A percentile compares a stretch with the other conserved stretches of the same genome.
These are phyloP conservation scores for Salticus scenicus DNA, from an alignment of 2,888 invertebrate species.

Conservation along the genomic window DNA sequence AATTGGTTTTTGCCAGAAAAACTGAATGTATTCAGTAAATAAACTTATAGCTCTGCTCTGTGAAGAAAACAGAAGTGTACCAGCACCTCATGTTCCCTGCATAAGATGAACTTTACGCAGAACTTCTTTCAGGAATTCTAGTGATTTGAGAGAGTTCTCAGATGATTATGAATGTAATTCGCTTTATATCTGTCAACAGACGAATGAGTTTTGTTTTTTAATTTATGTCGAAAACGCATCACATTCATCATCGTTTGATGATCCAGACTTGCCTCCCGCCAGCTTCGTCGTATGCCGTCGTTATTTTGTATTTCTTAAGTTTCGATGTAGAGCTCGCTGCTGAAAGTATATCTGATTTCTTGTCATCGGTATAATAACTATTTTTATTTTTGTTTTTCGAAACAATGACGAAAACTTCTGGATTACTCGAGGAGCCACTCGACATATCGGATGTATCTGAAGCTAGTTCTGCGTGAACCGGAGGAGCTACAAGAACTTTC, in stretches of 20 bases:
- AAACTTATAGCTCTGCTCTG: constrained; percentile 5
- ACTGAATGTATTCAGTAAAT: neutral
- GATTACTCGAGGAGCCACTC: constrained; percentile 27
- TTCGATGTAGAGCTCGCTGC: constrained; percentile 34
- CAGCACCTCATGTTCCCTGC: constrained; percentile 32
- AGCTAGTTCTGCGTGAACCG: constrained; percentile 33
- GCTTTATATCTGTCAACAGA: neutral
- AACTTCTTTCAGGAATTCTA: neutral
- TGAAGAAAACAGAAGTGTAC: constrained; percentile 25
- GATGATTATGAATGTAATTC: neutral
- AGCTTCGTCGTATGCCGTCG: constrained; percentile 52
- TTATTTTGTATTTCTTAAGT: constrained; percentile 60
- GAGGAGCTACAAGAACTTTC: constrained; percentile 47
- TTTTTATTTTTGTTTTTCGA: constrained; percentile 46
- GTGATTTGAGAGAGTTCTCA: too few species aligned
- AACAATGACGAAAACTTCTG: constrained; percentile 58
- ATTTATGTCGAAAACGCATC: too few species aligned
- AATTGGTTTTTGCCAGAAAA: neutral
- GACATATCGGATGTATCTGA: constrained; percentile 40
- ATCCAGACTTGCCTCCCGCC: constrained; percentile 62
- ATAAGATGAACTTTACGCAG: neutral
- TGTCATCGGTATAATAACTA: constrained; percentile 35
- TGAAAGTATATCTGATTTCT: constrained; percentile 24
- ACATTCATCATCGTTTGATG: constrained; percentile 39
- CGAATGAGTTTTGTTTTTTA: too few species aligned